Conservation (phyloP, 2,888 invertebrate species). For the Drosophila rubida region DNA sequence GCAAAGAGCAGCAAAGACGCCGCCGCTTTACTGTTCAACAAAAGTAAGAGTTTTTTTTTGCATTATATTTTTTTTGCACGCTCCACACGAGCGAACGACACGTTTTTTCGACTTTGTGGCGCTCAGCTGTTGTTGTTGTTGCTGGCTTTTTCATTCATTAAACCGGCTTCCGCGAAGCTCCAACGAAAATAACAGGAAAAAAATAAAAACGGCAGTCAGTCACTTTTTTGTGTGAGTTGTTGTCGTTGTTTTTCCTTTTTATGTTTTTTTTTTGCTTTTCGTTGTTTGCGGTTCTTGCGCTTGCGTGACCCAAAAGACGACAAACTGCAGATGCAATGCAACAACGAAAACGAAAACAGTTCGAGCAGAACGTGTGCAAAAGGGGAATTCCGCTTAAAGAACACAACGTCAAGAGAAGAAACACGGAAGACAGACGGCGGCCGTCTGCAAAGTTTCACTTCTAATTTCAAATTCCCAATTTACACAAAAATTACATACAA, state of each 20-base stretch:
- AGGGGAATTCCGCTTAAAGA: slow-evolving; percentile 67
- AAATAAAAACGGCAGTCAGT: slow-evolving; percentile 28
- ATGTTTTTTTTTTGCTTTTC: too few relatives aligned
- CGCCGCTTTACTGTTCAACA: slow-evolving; percentile 56
- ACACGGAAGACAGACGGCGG: slow-evolving; percentile 1
- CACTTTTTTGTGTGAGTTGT: slow-evolving; percentile 25
- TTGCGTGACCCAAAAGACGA: slow-evolving; percentile 72
- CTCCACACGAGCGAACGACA: slow-evolving; percentile 70
- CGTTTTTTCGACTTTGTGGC: slow-evolving; percentile 63
- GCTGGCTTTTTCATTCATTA: slow-evolving; percentile 76
- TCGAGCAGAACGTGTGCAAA: slow-evolving; percentile 64
- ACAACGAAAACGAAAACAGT: slow-evolving; percentile 56
- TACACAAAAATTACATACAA: slow-evolving; percentile 48
- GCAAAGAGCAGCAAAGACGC: slow-evolving; percentile 41
- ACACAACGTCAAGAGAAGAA: slow-evolving; percentile 47
- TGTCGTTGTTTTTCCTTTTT: too few relatives aligned
- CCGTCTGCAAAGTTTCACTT: slow-evolving; percentile 12
- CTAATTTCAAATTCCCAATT: slow-evolving; percentile 61
- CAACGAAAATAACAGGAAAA: slow-evolving; percentile 32
- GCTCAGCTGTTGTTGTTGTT: slow-evolving; percentile 77
- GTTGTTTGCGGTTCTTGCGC: slow-evolving; percentile 43
- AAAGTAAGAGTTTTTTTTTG: slow-evolving; percentile 70
- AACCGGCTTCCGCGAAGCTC: slow-evolving; percentile 75
- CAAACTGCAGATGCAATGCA: slow-evolving; percentile 64
- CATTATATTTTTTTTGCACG: slow-evolving; percentile 57